Percentiles rank a stretch among this genome's conserved stretches.
Evolutionary conservation across 2,797 vertebrate species (phyloP).

Genomic region (Ispidina lecontei): DNA sequence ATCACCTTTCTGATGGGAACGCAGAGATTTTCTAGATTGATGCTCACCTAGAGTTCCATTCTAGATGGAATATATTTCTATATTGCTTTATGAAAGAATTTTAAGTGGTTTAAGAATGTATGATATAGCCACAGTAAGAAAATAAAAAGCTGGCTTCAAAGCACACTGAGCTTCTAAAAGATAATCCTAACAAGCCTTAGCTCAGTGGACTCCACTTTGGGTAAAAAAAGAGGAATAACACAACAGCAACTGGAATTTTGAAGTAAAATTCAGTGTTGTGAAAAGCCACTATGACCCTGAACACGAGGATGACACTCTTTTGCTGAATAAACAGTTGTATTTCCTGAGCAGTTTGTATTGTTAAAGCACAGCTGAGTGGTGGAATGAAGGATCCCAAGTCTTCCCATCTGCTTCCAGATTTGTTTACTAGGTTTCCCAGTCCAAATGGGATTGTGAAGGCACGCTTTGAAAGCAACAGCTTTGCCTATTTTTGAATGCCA

Average conservation of each 20-base stretch:
- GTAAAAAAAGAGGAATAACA: background rate
- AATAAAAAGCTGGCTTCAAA: background rate
- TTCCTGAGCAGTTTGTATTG: background rate
- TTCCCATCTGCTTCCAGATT: background rate
- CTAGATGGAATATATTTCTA: background rate
- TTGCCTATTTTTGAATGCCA: background rate
- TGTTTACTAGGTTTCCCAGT: background rate
- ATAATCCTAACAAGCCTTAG: background rate
- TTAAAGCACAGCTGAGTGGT: background rate
- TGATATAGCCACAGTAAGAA: background rate
- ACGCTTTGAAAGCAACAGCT: background rate
- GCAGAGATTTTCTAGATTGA: background rate
- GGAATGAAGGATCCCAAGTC: background rate
- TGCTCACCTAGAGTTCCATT: background rate
- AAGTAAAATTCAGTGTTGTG: background rate
- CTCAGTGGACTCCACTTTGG: background rate
- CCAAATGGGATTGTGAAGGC: background rate
- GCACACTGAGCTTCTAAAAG: background rate
- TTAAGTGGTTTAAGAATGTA: background rate
- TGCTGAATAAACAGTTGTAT: background rate
- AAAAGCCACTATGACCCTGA: background rate
- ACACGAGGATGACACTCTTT: background rate
- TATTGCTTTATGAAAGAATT: background rate
- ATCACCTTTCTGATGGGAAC: background rate
- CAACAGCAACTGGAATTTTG: background rate